These are phyloP conservation scores for Thomomys bottae DNA, from an alignment of 2,113 vertebrate genomes.

Conservation along the genomic window DNA sequence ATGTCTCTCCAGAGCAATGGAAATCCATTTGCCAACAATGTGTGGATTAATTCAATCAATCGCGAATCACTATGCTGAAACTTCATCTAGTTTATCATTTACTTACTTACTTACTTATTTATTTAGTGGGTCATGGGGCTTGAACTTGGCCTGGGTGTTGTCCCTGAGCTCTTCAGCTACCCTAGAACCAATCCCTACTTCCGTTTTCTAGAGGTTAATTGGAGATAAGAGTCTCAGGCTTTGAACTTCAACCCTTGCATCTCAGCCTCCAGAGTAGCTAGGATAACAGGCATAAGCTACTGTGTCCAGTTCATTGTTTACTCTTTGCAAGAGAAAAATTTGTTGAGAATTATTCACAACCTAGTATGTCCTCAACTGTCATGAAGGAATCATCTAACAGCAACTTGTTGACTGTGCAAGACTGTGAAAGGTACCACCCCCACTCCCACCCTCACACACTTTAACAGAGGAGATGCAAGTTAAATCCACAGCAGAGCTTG, in stretches of 20 bases:
- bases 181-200: too few species aligned
- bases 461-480: background rate
- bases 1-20: background rate
- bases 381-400: background rate
- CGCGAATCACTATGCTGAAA: background rate
- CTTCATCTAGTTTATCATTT: background rate
- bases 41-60: too few species aligned
- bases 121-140: too few species aligned
- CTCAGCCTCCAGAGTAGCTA: too few species aligned
- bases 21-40: background rate
- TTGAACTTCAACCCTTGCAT: too few species aligned
- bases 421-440: too few species aligned
- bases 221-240: too few species aligned
- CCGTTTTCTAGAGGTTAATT: too few species aligned
- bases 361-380: background rate
- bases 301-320: background rate
- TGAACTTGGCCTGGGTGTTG: too few species aligned
- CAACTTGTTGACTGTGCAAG: background rate
- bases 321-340: background rate
- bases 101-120: too few species aligned
- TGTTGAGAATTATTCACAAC: background rate
- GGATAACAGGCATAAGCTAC: too few species aligned
- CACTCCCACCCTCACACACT: background rate
- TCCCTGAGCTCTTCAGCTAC: too few species aligned
- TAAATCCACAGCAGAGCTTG: background rate